Evolutionary conservation across 2,113 vertebrate genomes (phyloP), one percentile per base, ranked within the genome.

Genomic region (Dipodomys merriami): DNA sequence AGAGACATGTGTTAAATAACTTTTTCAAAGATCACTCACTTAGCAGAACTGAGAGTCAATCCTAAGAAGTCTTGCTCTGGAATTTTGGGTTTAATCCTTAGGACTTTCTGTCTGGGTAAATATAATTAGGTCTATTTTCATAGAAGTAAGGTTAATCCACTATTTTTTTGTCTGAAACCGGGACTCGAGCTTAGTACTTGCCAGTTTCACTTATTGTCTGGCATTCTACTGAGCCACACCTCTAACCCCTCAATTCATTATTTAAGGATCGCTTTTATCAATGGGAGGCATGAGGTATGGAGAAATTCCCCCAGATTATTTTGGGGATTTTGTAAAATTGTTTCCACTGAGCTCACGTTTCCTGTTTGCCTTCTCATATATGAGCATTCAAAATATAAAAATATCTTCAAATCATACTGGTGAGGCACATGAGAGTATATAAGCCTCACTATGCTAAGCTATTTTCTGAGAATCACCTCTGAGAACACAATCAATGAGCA

Each of bases 381-480:
- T 18, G n/a, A 88, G 25, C 85, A 85, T 74, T 79, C 67, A 19
- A 33, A n/a, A 93, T 29, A 72, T 71, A 83, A 94, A 89, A 62
- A 82, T 77, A 62, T 90, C n/a, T 33, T 44, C 25, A 94, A 95
- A 88, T 71, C 44, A 85, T 87, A 74, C 12, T 84, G 18, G 33
- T 79, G 64, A 86, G 57, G n/a, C 29, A 88, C 49, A 10, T 33
- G 7, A 30, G 76, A 67, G 3, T 53, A 35, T 69, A 60, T 69
- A 93, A 62, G 46, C 35, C n/a, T 95, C 71, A 82, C 6, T 68
- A 20, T 39, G 44, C 11, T 71, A 79, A 60, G 46, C 25, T 90
- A 12, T 19, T 92, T 96, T 95, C 89, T 88, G 72, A 16, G 83
- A 95, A 93, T 79, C 3, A 7, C 60, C 44, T 86, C 60, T 44